These are phyloP conservation scores for Zelleria hepariella DNA, from an alignment of 2,888 invertebrate genomes.

Conservation along the genomic window DNA sequence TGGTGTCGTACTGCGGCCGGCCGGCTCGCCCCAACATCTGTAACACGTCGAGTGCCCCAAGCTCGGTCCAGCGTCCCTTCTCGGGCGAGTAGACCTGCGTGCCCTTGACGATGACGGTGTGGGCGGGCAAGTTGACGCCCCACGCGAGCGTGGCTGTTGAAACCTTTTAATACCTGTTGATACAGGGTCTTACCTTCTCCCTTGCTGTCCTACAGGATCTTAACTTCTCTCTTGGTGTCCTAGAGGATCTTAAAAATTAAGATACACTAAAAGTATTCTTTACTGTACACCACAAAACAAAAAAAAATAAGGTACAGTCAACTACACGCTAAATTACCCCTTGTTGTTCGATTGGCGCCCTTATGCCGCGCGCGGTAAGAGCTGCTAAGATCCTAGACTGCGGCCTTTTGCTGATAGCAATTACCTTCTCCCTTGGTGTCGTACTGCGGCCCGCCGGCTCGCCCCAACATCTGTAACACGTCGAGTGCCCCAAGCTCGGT, in stretches of 20 bases:
- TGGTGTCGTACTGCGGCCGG: constrained; percentile 97
- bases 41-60: constrained; percentile 96
- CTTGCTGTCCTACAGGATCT: no score
- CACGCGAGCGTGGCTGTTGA: constrained; percentile 99
- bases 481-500: constrained; percentile 95
- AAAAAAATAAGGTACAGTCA: no score
- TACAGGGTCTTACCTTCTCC: constrained; percentile 53
- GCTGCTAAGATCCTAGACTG: no score
- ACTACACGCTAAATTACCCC: no score
- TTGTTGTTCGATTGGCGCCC: no score
- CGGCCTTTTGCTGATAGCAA: no score
- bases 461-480: constrained; percentile 97
- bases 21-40: constrained; percentile 99
- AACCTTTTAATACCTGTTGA: no score
- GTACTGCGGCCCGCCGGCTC: constrained; percentile 98
- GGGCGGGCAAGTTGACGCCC: constrained; percentile 99
- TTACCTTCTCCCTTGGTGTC: constrained; percentile 92
- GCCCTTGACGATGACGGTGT: constrained; percentile 96
- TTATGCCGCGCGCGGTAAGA: no score
- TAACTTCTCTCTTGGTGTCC: no score
- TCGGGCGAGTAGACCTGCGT: constrained; percentile 98
- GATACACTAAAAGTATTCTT: no score
- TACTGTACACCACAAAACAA: no score
- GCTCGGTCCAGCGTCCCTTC: constrained; percentile 98
- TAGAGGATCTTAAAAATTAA: no score